phyloP scores from a whole-genome alignment of 2,113 vertebrate species.

The Nanorana parkeri region DNA sequence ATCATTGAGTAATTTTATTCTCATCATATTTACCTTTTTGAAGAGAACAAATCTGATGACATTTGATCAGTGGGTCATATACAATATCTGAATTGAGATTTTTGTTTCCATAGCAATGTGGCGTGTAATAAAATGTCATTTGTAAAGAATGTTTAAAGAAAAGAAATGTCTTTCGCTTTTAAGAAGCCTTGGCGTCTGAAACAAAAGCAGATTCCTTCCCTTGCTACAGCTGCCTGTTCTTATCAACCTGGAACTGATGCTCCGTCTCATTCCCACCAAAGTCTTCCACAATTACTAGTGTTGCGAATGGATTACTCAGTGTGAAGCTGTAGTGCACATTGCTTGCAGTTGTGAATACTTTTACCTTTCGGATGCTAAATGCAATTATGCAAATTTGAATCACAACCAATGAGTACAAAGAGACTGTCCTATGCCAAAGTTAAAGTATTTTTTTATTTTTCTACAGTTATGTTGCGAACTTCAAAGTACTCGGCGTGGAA shows the following conservation, averaged over 20 bases:
- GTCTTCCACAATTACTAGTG: constrained; percentile 25
- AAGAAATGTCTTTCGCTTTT: background rate
- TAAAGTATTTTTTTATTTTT: too few relatives aligned
- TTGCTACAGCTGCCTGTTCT: constrained; percentile 13
- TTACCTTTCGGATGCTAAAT: background rate
- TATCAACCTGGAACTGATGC: constrained; percentile 36
- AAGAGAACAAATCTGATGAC: background rate
- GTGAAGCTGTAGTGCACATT: constrained; percentile 13
- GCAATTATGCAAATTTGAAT: background rate
- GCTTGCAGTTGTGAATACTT: background rate
- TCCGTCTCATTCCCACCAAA: constrained; percentile 8
- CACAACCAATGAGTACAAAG: too few relatives aligned
- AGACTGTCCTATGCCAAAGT: too few relatives aligned
- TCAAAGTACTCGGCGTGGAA: too few relatives aligned
- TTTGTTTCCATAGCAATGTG: constrained; percentile 35
- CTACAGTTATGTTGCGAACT: too few relatives aligned
- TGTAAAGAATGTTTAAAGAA: constrained; percentile 12
- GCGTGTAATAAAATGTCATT: constrained; percentile 7
- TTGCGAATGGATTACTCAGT: constrained; percentile 34
- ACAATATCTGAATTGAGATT: constrained; percentile 8
- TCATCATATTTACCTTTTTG: background rate
- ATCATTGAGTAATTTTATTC: background rate
- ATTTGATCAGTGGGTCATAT: constrained; percentile 29
- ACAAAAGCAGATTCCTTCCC: constrained; percentile 1
- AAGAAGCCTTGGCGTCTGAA: background rate